Evolutionary conservation across 2,797 vertebrate genomes (phyloP).

Genomic region (Gallinago stenura): DNA sequence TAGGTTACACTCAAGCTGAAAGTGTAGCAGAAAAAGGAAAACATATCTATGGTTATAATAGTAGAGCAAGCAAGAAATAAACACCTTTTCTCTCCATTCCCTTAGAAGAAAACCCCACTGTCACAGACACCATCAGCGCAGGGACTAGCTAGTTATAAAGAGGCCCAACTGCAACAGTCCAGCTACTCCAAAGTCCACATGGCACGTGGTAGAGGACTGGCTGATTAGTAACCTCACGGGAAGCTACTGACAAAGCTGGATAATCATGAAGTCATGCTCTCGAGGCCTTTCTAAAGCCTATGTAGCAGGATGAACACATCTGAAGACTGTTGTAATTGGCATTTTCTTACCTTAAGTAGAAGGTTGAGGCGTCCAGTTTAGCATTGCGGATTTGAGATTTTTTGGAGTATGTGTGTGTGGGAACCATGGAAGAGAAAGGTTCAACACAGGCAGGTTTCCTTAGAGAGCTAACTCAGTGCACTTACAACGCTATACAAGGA

Average conservation of each 20-base stretch:
- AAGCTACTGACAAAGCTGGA: not conserved
- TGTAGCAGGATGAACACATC: not conserved
- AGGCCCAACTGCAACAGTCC: not conserved
- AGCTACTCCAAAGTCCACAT: not conserved
- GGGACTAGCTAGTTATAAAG: not conserved
- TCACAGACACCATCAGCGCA: not conserved
- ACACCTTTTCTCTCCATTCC: not conserved
- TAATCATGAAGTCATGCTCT: not conserved
- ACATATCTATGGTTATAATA: rapidly evolving
- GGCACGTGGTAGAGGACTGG: not conserved
- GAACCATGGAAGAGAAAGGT: not conserved
- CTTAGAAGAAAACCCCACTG: not conserved
- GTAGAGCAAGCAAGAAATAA: not conserved
- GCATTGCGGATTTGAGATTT: not conserved
- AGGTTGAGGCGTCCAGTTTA: not conserved
- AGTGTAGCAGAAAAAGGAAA: not conserved
- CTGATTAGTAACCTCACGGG: not conserved
- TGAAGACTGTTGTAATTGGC: not conserved
- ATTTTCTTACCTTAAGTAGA: not conserved
- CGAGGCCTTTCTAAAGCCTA: not conserved
- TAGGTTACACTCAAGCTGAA: not conserved
- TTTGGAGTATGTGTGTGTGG: rapidly evolving
- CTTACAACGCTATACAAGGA: not conserved
- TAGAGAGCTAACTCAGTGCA: not conserved
- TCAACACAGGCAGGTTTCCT: not conserved